phyloP scores from a whole-genome alignment of 1,140 invertebrate species.

The Semibalanus balanoides region DNA sequence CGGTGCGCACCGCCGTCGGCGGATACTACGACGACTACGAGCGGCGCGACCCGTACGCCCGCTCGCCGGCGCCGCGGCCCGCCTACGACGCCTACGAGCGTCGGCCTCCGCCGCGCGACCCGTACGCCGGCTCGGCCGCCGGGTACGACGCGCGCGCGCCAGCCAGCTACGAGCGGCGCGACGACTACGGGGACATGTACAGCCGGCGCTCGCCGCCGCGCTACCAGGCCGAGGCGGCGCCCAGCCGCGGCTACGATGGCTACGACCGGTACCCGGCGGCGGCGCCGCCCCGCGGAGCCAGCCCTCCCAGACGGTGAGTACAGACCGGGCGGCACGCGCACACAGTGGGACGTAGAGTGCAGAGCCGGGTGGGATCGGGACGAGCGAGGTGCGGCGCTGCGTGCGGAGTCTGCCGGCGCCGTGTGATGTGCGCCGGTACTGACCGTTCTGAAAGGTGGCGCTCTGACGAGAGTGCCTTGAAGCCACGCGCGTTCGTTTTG shows the following conservation, averaged over 20 bases:
- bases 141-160: constrained; percentile 7
- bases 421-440: too few relatives aligned
- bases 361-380: not conserved
- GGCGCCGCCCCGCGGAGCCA: not conserved
- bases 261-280: constrained; percentile 1
- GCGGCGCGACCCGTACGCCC: constrained; percentile 9
- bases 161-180: constrained; percentile 8
- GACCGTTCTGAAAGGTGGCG: too few relatives aligned
- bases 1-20: constrained; percentile 6
- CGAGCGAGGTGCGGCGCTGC: too few relatives aligned
- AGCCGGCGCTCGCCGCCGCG: constrained; percentile 3
- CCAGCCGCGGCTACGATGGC: not conserved
- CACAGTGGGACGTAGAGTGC: not conserved
- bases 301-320: not conserved
- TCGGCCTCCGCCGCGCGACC: constrained; percentile 7
- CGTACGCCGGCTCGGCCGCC: not conserved
- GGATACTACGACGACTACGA: constrained; percentile 14
- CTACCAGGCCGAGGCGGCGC: constrained; percentile 3
- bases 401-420: too few relatives aligned
- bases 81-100: constrained; percentile 13
- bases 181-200: constrained; percentile 10
- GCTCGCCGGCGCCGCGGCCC: constrained; percentile 6
- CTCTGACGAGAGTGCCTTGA: too few relatives aligned
- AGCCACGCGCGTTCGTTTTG: too few relatives aligned
- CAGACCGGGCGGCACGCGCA: not conserved